Base-by-base conservation (phyloP, 2,113 vertebrate species). In the Apistogramma diplotaenia region DNA sequence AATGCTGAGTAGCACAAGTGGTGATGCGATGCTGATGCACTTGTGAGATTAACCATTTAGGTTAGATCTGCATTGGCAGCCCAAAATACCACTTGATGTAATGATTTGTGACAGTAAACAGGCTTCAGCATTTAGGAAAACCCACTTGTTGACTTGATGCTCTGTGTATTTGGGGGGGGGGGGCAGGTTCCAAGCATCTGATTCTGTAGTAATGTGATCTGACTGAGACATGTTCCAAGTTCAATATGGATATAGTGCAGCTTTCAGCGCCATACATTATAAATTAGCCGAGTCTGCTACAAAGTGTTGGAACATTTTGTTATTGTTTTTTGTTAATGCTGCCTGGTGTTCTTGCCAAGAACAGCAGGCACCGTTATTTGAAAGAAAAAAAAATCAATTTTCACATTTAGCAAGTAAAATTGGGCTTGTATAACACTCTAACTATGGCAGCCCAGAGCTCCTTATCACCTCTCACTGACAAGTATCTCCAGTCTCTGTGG, bases 231-330 rank as follows among this genome's bases (percentile, higher is more conserved):
- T 1, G 3, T 74, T 88, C 65, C 58, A 85, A 82, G 49, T 77
- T 79, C 61, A 81, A 27, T 81, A 67, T 72, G 71, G 55, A 85
- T 85, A 86, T 85, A 35, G 35, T 21, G 72, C 74, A 70, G 79
- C 57, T 78, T 80, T 77, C 81, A 78, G 31, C 33, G 43, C 31
- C 56, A 65, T 74, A 54, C 51, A 79, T 75, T 62, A 75, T 59
- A 54, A 80, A 86, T 76, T 75, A 82, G 67, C 57, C 46, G 46
- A 19, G 65, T 79, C 49, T 43, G 71, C 70, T 78, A 25, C 59
- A 70, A 58, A 85, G 43, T 74, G 62, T 84, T 89, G 76, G 16
- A 83, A 74, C 70, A 35, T 37, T 86, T 60, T 86, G 53, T 60
- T 62, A 55, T 77, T 73, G 23, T 65, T 81, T 37, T 77, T 43